phyloP scores from a whole-genome alignment of 1,140 invertebrate genomes.

The Drosophila biarmipes region DNA sequence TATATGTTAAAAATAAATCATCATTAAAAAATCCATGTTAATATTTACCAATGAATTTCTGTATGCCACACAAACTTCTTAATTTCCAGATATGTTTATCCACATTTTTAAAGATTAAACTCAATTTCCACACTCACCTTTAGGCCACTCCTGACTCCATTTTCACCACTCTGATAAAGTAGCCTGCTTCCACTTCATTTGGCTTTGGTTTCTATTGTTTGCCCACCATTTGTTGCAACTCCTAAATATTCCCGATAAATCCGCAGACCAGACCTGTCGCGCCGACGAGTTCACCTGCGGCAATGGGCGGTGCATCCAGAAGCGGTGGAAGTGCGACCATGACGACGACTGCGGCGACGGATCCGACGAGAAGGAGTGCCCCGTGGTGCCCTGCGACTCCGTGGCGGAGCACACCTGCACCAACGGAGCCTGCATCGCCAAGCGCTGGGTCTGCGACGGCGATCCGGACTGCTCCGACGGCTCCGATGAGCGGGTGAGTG shows the following conservation, averaged over 20 bases:
- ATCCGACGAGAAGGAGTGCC: conserved; percentile 92
- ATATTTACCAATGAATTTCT: too few relatives aligned
- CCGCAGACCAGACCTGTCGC: conserved; percentile 91
- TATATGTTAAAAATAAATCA: too few relatives aligned
- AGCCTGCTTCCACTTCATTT: conserved; percentile 13
- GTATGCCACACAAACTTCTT: too few relatives aligned
- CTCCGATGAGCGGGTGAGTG: conserved; percentile 90
- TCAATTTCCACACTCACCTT: neutral
- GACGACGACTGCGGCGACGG: conserved; percentile 94
- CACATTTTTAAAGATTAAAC: too few relatives aligned
- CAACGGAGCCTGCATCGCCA: conserved; percentile 89
- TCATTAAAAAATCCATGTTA: too few relatives aligned
- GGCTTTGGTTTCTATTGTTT: conserved; percentile 9
- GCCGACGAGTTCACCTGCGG: conserved; percentile 95
- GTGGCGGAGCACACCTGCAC: conserved; percentile 90
- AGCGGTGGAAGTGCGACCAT: conserved; percentile 94
- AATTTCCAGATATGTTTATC: too few relatives aligned
- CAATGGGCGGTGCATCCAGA: conserved; percentile 94
- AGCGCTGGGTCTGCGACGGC: conserved; percentile 93
- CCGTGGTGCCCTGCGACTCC: conserved; percentile 88
- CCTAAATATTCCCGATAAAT: conserved; percentile 39
- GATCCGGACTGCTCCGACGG: conserved; percentile 93
- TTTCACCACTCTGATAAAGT: neutral
- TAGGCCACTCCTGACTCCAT: neutral
- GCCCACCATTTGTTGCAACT: conserved; percentile 19